Percentiles rank a stretch among this genome's conserved stretches.
Conservation (phyloP, 2,888 invertebrate genomes). For the Eupithecia inturbata region DNA sequence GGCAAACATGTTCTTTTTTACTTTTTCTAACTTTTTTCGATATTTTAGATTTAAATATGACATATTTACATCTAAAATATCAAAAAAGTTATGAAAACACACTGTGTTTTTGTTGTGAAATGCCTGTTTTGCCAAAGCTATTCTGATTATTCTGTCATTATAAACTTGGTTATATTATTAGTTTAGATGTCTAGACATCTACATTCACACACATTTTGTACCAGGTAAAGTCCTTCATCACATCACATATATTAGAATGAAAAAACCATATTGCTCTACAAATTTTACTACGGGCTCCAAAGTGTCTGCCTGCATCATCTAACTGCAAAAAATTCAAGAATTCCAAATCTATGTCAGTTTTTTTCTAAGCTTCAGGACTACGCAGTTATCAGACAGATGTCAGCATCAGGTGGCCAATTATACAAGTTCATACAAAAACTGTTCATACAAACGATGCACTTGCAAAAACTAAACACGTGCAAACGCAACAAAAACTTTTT, state of each 20-base stretch:
- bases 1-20: too few relatives aligned
- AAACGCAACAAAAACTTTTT: constrained; percentile 53
- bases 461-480: constrained; percentile 57
- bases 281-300: constrained; percentile 7
- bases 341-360: constrained; percentile 13
- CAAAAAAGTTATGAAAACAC: too few relatives aligned
- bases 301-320: constrained; percentile 3
- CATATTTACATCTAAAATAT: too few relatives aligned
- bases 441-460: constrained; percentile 42
- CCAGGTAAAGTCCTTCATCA: not conserved
- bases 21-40: too few relatives aligned
- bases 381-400: constrained; percentile 25
- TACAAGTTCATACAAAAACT: constrained; percentile 39
- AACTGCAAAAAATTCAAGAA: not conserved
- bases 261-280: constrained; percentile 3
- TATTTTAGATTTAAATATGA: too few relatives aligned
- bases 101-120: too few relatives aligned
- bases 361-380: not conserved
- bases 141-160: too few relatives aligned
- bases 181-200: too few relatives aligned
- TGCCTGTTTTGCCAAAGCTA: too few relatives aligned
- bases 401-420: constrained; percentile 38
- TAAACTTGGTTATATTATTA: too few relatives aligned
- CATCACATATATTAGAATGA: not conserved
- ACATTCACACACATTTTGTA: too few relatives aligned